These are phyloP conservation scores for Plemyria rubiginata DNA, from an alignment of 2,888 invertebrate genomes.

Conservation along the genomic window DNA sequence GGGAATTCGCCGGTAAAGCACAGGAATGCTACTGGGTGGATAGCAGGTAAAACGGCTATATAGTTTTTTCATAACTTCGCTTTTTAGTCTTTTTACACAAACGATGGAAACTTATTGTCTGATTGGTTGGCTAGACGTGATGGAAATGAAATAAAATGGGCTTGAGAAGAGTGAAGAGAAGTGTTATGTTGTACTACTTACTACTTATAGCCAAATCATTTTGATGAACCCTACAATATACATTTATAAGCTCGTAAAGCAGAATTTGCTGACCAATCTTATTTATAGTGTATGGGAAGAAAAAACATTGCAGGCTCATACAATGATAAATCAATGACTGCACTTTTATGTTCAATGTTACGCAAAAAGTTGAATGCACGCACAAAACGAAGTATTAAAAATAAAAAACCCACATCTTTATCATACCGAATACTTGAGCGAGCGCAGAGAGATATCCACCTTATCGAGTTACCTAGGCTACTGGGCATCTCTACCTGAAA, in stretches of 20 bases:
- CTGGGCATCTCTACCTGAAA: slow-evolving; percentile 68
- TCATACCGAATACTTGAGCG: slow-evolving; percentile 80
- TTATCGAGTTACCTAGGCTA: slow-evolving; percentile 84
- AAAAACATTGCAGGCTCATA: not conserved
- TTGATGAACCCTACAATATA: no score
- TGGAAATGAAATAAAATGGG: not conserved
- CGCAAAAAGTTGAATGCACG: slow-evolving; percentile 45
- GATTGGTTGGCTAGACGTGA: not conserved
- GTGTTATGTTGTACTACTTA: no score
- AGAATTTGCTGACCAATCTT: no score
- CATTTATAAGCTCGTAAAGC: no score
- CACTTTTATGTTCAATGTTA: slow-evolving; percentile 35
- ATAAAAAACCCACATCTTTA: slow-evolving; percentile 75
- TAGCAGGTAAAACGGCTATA: slow-evolving; percentile 25
- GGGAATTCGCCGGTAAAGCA: slow-evolving; percentile 53
- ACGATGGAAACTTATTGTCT: not conserved
- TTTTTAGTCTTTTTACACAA: not conserved
- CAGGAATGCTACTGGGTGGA: slow-evolving; percentile 33
- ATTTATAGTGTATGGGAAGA: not conserved
- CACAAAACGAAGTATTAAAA: slow-evolving; percentile 63
- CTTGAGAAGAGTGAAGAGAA: no score
- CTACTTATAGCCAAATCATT: no score
- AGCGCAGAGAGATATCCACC: slow-evolving; percentile 80
- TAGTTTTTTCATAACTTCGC: not conserved
- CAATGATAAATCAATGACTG: slow-evolving; percentile 4